Base-by-base conservation (phyloP, 1,140 invertebrate genomes). In the Caenorhabditis inopinata region DNA sequence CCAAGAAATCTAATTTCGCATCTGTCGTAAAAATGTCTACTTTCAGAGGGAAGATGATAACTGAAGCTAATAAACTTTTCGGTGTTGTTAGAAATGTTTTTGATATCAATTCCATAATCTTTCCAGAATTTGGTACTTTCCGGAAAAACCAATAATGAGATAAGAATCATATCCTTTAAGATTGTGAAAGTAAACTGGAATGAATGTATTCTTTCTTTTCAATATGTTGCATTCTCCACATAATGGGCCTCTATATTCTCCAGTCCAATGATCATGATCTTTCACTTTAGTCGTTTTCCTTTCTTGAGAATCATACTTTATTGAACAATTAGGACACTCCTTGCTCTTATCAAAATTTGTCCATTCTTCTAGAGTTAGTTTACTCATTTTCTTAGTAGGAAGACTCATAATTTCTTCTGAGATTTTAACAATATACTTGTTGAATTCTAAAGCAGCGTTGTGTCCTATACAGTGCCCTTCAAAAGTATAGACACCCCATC, bases 41-140 rank as follows among this genome's bases (percentile, higher is more conserved):
- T n/a, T n/a, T n/a, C n/a, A n/a, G 16, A 83, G 16, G 77, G 14
- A 79, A 21, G 14, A 6, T 74, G 7, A 18, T 74, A 82, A 38
- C 81, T 76, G 29, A 82, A 84, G 27, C 79, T 76, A 11, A 84
- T 82, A 76, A 84, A 82, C 23, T 82, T 82, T 77, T 82, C 80
- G 78, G 27, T 83, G 42, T 82, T 82, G 75, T 32, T 45, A n/a
- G 80, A 46, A 84, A 82, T 84, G 4, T 78, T 35, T 42, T 76
- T 84, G 23, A 82, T 82, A 12, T 83, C 47, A 9, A 45, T 84
- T 75, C 58, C 51, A 32, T 78, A 9, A 7, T 83, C 82, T 23
- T 32, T 47, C n/a, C 79, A 27, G 23, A 32, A 79, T 27, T 82
- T 47, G 16, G 32, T 48, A 80, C 73, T 79, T 23, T 84, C 51